Conservation (phyloP, 2,113 vertebrate genomes). For the Callithrix jacchus region DNA sequence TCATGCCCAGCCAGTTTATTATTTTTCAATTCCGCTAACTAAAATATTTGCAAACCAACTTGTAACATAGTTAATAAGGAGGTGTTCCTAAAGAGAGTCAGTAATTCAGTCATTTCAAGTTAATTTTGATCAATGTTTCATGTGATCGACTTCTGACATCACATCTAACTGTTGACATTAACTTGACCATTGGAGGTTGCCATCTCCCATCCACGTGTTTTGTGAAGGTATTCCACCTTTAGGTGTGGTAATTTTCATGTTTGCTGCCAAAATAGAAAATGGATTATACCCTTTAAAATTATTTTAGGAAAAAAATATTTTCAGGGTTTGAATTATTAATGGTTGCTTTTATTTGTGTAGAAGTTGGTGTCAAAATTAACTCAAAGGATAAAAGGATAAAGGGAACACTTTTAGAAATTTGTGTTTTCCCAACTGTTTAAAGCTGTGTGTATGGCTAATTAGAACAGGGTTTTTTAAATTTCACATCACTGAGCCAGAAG, state of each 20-base stretch:
- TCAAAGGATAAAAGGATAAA: not conserved
- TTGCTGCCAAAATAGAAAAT: not conserved
- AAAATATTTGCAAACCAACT: conserved; percentile 9
- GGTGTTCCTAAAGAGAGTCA: not conserved
- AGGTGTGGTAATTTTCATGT: not conserved
- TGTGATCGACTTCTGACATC: not conserved
- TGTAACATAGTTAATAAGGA: not conserved
- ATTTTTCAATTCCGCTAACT: conserved; percentile 32
- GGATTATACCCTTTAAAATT: not conserved
- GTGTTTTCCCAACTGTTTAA: not conserved
- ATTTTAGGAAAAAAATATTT: not conserved
- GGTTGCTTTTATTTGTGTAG: not conserved
- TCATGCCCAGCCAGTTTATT: not conserved
- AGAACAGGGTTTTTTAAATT: not conserved
- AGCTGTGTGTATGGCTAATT: not conserved
- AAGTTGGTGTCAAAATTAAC: conserved; percentile 30
- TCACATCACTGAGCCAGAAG: not conserved
- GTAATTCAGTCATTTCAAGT: not conserved
- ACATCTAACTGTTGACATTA: not conserved
- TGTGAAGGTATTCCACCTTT: not conserved
- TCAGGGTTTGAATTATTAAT: not conserved
- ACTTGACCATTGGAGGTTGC: not conserved
- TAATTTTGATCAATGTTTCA: not conserved
- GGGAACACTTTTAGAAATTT: not conserved
- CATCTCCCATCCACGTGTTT: not conserved